phyloP scores from a whole-genome alignment of 2,797 vertebrate genomes.

The Parotocinclus haroldoi region DNA sequence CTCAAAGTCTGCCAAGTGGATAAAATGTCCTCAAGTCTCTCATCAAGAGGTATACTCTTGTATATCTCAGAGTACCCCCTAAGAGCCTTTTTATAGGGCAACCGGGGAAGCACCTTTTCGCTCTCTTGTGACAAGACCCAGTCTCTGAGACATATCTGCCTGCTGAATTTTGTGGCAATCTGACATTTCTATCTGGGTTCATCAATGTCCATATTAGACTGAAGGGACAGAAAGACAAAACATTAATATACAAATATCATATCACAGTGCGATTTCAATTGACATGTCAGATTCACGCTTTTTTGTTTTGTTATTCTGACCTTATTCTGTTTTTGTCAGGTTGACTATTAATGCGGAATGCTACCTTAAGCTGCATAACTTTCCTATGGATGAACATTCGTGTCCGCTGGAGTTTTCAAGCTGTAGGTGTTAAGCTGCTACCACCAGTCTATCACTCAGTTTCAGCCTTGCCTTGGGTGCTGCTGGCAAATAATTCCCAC shows the following conservation, averaged over 20 bases:
- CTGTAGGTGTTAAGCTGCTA: constrained; percentile 83
- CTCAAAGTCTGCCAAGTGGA: too few relatives aligned
- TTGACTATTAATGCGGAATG: constrained; percentile 99
- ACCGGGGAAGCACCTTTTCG: too few relatives aligned
- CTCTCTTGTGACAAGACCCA: too few relatives aligned
- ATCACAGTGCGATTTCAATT: too few relatives aligned
- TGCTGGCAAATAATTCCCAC: constrained; percentile 34
- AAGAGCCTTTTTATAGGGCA: too few relatives aligned
- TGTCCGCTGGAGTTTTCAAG: constrained; percentile 98
- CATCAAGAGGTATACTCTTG: too few relatives aligned
- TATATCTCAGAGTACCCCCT: too few relatives aligned
- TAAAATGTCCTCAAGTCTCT: too few relatives aligned
- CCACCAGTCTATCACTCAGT: constrained; percentile 50
- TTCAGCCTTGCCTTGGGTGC: constrained; percentile 44
- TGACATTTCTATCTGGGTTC: too few relatives aligned
- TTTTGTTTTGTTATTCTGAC: background rate
- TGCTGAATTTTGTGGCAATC: too few relatives aligned
- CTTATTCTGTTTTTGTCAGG: constrained; percentile 70
- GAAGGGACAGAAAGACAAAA: constrained; percentile 6
- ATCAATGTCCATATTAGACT: constrained; percentile 5
- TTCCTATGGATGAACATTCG: constrained; percentile 98
- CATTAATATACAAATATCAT: too few relatives aligned
- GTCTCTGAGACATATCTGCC: too few relatives aligned
- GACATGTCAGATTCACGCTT: background rate
- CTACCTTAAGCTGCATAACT: constrained; percentile 99